Conservation (phyloP, 2,797 vertebrate species). For the Capromys pilorides region DNA sequence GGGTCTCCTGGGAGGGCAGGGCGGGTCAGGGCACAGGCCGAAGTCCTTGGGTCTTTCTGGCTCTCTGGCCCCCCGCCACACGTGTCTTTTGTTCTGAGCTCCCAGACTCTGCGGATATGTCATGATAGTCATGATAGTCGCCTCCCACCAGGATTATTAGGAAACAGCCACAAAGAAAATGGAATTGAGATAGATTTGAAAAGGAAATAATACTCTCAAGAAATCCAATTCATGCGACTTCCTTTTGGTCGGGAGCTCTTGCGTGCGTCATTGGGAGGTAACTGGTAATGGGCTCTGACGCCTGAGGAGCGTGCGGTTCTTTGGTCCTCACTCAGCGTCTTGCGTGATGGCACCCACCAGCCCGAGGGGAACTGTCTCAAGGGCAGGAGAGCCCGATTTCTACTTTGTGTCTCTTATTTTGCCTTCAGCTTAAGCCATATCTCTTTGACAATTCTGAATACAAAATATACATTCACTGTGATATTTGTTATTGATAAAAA, state of each 20-base stretch:
- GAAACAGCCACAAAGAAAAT: background rate
- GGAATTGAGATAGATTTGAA: background rate
- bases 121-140: background rate
- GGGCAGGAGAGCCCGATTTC: background rate
- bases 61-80: too few relatives aligned
- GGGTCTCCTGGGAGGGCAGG: background rate
- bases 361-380: background rate
- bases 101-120: constrained; percentile 9
- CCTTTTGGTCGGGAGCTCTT: background rate
- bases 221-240: background rate
- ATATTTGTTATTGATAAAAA: constrained; percentile 2
- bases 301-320: background rate
- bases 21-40: background rate
- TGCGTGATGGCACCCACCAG: background rate
- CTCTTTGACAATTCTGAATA: background rate
- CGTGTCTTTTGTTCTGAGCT: background rate
- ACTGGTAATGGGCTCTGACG: background rate
- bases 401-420: constrained; percentile 1
- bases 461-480: background rate
- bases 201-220: background rate
- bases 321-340: background rate
- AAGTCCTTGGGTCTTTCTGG: background rate
- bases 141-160: constrained; percentile 8
- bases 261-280: background rate
- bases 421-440: background rate